Evolutionary conservation across 1,140 invertebrate genomes (phyloP).

Genomic region (Temnothorax nylanderi): DNA sequence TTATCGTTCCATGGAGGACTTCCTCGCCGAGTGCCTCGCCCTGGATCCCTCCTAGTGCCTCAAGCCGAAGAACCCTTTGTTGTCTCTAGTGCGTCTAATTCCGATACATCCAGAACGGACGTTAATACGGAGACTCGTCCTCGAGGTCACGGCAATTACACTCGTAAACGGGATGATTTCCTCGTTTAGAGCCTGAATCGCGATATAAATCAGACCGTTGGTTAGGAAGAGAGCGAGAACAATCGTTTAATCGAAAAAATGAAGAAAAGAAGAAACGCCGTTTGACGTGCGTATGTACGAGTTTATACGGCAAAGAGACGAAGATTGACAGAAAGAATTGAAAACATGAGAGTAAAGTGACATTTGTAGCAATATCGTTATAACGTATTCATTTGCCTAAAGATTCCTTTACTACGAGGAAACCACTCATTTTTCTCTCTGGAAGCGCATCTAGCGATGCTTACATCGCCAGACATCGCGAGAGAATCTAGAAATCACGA

Average conservation of each 20-base stretch:
- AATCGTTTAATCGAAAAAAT: neutral
- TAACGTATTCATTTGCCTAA: slow-evolving; percentile 64
- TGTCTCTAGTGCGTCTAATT: slow-evolving; percentile 81
- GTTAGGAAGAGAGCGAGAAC: neutral
- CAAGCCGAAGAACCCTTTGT: slow-evolving; percentile 82
- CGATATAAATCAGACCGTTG: slow-evolving; percentile 26
- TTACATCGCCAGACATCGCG: neutral
- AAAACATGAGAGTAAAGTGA: slow-evolving; percentile 44
- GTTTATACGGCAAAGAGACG: neutral
- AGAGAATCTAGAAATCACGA: slow-evolving; percentile 11
- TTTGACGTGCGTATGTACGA: slow-evolving; percentile 4
- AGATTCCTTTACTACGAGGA: slow-evolving; percentile 68
- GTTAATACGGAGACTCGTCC: slow-evolving; percentile 27
- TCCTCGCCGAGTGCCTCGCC: slow-evolving; percentile 93
- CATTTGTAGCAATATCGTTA: slow-evolving; percentile 73
- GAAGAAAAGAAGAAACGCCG: neutral
- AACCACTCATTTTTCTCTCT: slow-evolving; percentile 52
- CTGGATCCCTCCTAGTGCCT: slow-evolving; percentile 89
- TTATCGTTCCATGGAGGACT: slow-evolving; percentile 94
- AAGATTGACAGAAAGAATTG: neutral
- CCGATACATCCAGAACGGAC: slow-evolving; percentile 69
- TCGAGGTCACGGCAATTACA: slow-evolving; percentile 41
- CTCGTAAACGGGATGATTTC: slow-evolving; percentile 32
- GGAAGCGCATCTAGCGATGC: neutral
- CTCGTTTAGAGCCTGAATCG: slow-evolving; percentile 44